These are phyloP conservation scores for Pheosia tremula DNA, from an alignment of 2,888 invertebrate genomes.

Conservation along the genomic window DNA sequence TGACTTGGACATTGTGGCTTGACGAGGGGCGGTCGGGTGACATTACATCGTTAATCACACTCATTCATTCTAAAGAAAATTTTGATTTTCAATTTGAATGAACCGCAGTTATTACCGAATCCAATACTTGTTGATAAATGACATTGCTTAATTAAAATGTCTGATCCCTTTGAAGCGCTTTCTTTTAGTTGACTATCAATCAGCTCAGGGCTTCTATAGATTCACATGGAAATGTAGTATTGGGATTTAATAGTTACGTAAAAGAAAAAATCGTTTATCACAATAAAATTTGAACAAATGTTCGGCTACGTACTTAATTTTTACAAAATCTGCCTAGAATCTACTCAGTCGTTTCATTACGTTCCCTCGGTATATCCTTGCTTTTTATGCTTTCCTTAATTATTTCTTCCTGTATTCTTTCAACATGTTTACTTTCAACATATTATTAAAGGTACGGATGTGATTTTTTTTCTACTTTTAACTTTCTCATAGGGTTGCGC, in stretches of 20 bases:
- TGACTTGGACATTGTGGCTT: slow-evolving; percentile 73
- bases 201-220: neutral
- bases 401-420: slow-evolving; percentile 16
- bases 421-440: slow-evolving; percentile 39
- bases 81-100: slow-evolving; percentile 79
- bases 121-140: slow-evolving; percentile 71
- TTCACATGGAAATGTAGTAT: neutral
- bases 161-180: slow-evolving; percentile 31
- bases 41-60: slow-evolving; percentile 79
- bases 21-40: slow-evolving; percentile 71
- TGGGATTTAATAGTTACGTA: neutral
- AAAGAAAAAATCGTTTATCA: too few relatives aligned
- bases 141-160: slow-evolving; percentile 63
- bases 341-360: neutral
- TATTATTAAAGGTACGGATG: slow-evolving; percentile 60
- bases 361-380: neutral
- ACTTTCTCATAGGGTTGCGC: slow-evolving; percentile 61
- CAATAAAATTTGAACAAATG: too few relatives aligned
- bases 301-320: too few relatives aligned
- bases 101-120: slow-evolving; percentile 66
- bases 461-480: slow-evolving; percentile 51
- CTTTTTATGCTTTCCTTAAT: slow-evolving; percentile 1
- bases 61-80: slow-evolving; percentile 69
- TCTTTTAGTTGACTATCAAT: slow-evolving; percentile 15
- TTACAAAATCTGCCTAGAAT: neutral